Percentiles rank a stretch among this genome's conserved stretches.
phyloP scores from a whole-genome alignment of 2,888 invertebrate species.

The Ctenicera cuprea region DNA sequence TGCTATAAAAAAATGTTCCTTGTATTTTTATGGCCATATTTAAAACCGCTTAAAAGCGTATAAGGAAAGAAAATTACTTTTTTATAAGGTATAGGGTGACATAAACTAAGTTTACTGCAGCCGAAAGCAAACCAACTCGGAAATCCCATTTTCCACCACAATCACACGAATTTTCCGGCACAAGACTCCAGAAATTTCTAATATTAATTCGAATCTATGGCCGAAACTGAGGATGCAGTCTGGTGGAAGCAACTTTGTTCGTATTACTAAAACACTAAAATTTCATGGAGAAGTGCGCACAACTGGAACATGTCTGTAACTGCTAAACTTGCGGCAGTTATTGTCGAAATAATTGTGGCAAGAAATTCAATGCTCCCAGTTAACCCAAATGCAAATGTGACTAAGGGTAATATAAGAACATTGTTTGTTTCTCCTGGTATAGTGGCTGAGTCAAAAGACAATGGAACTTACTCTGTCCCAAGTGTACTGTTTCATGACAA shows the following conservation, averaged over 20 bases:
- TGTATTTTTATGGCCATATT: slow-evolving; percentile 23
- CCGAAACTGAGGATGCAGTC: slow-evolving; percentile 11
- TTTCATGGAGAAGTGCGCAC: slow-evolving; percentile 22
- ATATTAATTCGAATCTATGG: slow-evolving; percentile 17
- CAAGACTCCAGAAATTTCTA: not conserved
- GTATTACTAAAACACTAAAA: slow-evolving; percentile 25
- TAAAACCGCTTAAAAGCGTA: slow-evolving; percentile 17
- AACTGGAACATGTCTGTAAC: slow-evolving; percentile 28
- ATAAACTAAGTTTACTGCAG: not conserved
- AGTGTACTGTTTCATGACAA: slow-evolving; percentile 16
- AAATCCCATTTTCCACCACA: not conserved
- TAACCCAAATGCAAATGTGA: slow-evolving; percentile 22
- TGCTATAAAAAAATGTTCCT: slow-evolving; percentile 17
- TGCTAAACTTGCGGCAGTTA: slow-evolving; percentile 25
- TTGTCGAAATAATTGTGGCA: slow-evolving; percentile 15
- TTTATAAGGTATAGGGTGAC: slow-evolving; percentile 12
- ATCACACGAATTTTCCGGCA: slow-evolving; percentile 9
- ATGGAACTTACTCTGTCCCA: slow-evolving; percentile 20
- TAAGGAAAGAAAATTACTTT: slow-evolving; percentile 14
- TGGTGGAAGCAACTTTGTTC: slow-evolving; percentile 23
- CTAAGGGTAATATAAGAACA: slow-evolving; percentile 14
- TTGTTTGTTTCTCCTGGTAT: slow-evolving; percentile 1
- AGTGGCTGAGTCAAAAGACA: slow-evolving; percentile 14
- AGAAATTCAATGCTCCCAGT: slow-evolving; percentile 20
- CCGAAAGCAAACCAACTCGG: not conserved